A percentile compares a stretch with the other conserved stretches of the same genome.
Evolutionary conservation across 2,888 invertebrate genomes (phyloP).

Genomic region (Argyresthia goedartella): DNA sequence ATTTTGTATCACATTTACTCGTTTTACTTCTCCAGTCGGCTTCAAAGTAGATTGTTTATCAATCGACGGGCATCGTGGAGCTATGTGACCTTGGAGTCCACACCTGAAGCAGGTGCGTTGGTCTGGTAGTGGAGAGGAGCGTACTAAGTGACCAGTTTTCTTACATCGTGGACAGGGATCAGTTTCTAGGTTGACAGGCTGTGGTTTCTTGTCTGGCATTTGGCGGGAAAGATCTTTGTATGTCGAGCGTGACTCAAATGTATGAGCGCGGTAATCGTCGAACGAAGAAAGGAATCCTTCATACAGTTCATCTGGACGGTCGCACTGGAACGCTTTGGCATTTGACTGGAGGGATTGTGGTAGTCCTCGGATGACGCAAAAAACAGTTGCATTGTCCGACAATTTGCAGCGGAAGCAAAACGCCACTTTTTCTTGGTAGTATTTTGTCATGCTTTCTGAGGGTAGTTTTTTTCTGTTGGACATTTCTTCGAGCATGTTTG

Average conservation of each 20-base stretch:
- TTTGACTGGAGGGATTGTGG: slow-evolving; percentile 16
- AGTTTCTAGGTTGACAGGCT: not conserved
- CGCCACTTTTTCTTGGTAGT: slow-evolving; percentile 22
- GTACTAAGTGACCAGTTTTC: not conserved
- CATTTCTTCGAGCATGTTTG: slow-evolving; percentile 16
- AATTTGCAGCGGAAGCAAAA: slow-evolving; percentile 21
- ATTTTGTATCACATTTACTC: slow-evolving; percentile 12
- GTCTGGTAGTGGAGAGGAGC: slow-evolving; percentile 12
- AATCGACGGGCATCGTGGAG: slow-evolving; percentile 6
- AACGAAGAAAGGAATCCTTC: slow-evolving; percentile 12
- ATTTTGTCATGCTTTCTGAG: slow-evolving; percentile 18
- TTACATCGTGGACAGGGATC: too few relatives aligned
- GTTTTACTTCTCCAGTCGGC: slow-evolving; percentile 3
- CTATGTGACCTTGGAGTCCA: slow-evolving; percentile 14
- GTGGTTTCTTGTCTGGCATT: slow-evolving; percentile 12
- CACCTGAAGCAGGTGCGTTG: slow-evolving; percentile 13
- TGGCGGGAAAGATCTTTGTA: slow-evolving; percentile 10
- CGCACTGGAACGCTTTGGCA: slow-evolving; percentile 18
- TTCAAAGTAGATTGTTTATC: not conserved
- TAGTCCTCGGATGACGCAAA: slow-evolving; percentile 18
- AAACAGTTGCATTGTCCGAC: slow-evolving; percentile 15
- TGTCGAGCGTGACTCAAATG: slow-evolving; percentile 1
- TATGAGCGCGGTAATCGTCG: slow-evolving; percentile 14
- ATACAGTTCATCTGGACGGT: slow-evolving; percentile 11
- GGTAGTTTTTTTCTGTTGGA: slow-evolving; percentile 15